These are phyloP conservation scores for Eufriesea mexicana DNA, from an alignment of 1,140 invertebrate species.

Conservation along the genomic window DNA sequence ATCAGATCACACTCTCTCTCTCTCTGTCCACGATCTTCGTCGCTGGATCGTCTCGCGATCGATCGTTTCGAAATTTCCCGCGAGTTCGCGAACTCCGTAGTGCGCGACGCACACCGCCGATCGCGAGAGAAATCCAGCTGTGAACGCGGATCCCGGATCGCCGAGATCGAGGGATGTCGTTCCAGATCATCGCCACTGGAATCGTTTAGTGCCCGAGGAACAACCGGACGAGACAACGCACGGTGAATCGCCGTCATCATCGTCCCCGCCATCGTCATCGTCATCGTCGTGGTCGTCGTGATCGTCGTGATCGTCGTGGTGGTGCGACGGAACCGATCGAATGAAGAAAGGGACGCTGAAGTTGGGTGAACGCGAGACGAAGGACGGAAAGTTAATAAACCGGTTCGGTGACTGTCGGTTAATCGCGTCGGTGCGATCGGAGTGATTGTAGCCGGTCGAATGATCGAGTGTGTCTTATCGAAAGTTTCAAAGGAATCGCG, in stretches of 20 bases:
- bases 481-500: background rate
- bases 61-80: constrained; percentile 4
- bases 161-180: background rate
- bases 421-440: constrained; percentile 6
- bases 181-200: no score
- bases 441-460: constrained; percentile 20
- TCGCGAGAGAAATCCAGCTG: background rate
- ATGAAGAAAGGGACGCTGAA: background rate
- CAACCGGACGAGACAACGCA: no score
- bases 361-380: constrained; percentile 4
- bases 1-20: background rate
- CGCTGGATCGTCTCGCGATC: background rate
- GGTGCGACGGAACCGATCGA: background rate
- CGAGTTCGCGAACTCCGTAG: background rate
- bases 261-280: no score
- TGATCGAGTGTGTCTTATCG: constrained; percentile 18
- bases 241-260: no score
- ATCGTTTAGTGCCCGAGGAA: background rate
- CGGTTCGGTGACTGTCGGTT: constrained; percentile 20
- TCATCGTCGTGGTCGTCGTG: no score
- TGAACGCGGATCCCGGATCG: background rate
- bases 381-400: background rate
- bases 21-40: no score
- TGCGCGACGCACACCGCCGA: background rate
- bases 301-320: background rate